These are phyloP conservation scores for Clinocottus analis DNA, from an alignment of 2,113 vertebrate genomes.

Conservation along the genomic window DNA sequence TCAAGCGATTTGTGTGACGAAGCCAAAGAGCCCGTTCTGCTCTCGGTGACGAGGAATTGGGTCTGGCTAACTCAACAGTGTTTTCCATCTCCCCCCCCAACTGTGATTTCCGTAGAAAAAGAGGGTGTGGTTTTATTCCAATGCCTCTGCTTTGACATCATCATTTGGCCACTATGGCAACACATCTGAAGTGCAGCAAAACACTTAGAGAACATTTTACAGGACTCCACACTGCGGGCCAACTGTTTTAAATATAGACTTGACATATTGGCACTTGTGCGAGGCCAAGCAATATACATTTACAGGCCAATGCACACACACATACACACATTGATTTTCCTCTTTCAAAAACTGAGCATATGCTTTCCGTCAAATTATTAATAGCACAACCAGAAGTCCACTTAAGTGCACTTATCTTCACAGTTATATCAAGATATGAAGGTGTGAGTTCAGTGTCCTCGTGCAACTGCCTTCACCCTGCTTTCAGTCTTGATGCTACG, in stretches of 20 bases:
- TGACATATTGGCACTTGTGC: conserved; percentile 47
- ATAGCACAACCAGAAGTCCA: conserved; percentile 26
- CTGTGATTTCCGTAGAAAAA: conserved; percentile 54
- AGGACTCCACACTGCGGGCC: conserved; percentile 65
- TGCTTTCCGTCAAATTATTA: conserved; percentile 47
- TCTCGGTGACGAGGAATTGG: conserved; percentile 36
- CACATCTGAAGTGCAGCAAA: conserved; percentile 73
- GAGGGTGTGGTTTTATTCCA: conserved; percentile 58
- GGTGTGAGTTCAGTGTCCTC: not conserved
- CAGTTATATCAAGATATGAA: conserved; percentile 4
- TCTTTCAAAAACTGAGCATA: conserved; percentile 10
- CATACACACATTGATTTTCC: not conserved
- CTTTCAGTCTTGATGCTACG: not conserved
- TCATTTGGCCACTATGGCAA: conserved; percentile 70
- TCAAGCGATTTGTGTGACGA: conserved; percentile 13
- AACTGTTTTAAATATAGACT: conserved; percentile 72
- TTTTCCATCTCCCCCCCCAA: conserved; percentile 64
- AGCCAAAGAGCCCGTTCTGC: conserved; percentile 39
- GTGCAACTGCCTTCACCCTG: not conserved
- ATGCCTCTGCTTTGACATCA: conserved; percentile 76
- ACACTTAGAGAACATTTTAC: conserved; percentile 67
- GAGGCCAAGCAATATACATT: conserved; percentile 19
- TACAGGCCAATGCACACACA: not conserved
- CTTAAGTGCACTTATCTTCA: conserved; percentile 6
- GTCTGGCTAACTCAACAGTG: conserved; percentile 55